Evolutionary conservation across 2,797 vertebrate species (phyloP), one percentile per base, ranked within the genome.

Genomic region (Eutrigla gurnardus): DNA sequence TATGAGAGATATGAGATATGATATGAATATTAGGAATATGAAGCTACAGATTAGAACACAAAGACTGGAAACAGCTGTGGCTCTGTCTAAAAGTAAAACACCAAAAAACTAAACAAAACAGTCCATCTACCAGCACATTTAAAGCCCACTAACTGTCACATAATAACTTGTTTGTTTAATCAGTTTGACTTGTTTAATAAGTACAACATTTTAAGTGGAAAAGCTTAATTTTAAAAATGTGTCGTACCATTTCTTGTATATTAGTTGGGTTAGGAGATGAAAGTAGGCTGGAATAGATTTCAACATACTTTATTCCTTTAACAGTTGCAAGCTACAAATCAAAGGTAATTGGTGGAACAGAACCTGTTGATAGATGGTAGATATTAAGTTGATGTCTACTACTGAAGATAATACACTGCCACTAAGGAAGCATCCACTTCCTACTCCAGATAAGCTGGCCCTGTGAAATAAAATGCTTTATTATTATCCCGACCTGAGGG

Each of bases 381-480:
- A 68, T 72, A 80, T 53, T 12, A 59, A 40, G 39, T 62, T 69
- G 47, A 47, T 72, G n/a, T 71, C 63, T 85, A 60, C 78, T 79
- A 70, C 78, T 57, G 73, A 70, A 61, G 42, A 39, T 50, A 63
- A 82, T 68, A 40, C 66, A 70, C 78, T 84, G 73, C 81, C 83
- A 83, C 57, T 77, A 73, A 74, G 73, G 69, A 86, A 90, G 81
- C 79, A 82, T 86, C 46, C 72, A 75, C 63, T 87, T 84, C 81
- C 85, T 75, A 65, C 82, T 77, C 47, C 74, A 88, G 71, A 86
- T 80, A 77, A 77, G 82, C 78, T 78, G 77, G 62, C 65, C 61
- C 68, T 72, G 70, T 80, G 80, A 87, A 88, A 89, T 78, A 71
- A 88, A 89, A 89, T 73, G 63, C 68, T 74, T 89, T 88, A 25